Conservation (phyloP, 2,113 vertebrate species). For the Tretioscincus oriximinensis region DNA sequence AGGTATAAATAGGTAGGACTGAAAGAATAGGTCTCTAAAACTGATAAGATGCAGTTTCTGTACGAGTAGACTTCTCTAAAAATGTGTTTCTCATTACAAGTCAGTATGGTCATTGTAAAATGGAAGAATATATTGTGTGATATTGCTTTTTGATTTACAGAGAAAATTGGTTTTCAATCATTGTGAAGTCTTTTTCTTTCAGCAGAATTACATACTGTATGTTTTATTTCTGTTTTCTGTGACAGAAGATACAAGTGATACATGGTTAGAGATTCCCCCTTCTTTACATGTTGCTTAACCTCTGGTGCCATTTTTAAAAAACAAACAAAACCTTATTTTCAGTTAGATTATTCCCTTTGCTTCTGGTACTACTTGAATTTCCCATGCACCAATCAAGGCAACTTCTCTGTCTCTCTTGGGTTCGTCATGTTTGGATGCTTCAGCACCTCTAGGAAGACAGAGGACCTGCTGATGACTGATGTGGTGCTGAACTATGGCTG, state of each 20-base stretch:
- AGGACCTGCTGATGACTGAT: not conserved
- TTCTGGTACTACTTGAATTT: too few species aligned
- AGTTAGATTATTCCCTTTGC: too few species aligned
- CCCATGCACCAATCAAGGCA: not conserved
- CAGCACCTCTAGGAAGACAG: too few species aligned
- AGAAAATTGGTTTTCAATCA: not conserved
- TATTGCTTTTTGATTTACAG: not conserved
- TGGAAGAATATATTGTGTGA: not conserved
- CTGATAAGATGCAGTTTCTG: not conserved
- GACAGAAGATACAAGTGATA: slow-evolving; percentile 12
- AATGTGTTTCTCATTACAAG: slow-evolving; percentile 12
- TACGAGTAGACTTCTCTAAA: not conserved
- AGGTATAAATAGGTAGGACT: not conserved
- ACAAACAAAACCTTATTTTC: too few species aligned
- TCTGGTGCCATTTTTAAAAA: not conserved
- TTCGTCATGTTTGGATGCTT: too few species aligned
- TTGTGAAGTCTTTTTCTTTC: slow-evolving; percentile 21
- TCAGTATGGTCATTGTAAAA: not conserved
- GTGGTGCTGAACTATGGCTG: not conserved
- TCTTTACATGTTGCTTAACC: not conserved
- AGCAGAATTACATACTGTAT: not conserved
- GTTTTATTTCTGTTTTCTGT: not conserved
- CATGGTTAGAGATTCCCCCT: not conserved
- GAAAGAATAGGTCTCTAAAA: not conserved
- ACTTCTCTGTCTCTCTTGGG: too few species aligned